These are phyloP conservation scores for Leistus spinibarbis DNA, from an alignment of 2,888 invertebrate species.

Conservation along the genomic window DNA sequence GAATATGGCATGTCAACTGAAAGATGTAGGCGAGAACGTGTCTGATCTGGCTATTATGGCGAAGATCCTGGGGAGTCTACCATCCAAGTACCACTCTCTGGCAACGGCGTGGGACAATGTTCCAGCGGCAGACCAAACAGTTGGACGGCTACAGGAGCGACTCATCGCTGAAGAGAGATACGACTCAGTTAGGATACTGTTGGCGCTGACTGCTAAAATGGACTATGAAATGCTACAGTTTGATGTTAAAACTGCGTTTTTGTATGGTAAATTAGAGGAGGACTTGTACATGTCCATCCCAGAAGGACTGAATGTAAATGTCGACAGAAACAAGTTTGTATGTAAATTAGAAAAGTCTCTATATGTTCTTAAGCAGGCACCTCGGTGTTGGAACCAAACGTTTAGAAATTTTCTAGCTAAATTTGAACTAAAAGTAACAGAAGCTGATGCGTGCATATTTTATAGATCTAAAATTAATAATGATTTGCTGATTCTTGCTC, in stretches of 20 bases:
- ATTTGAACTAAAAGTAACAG: too few relatives aligned
- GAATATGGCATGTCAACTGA: conserved; percentile 43
- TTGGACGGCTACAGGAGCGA: conserved; percentile 41
- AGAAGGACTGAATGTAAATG: conserved; percentile 47
- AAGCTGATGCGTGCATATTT: too few relatives aligned
- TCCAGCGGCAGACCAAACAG: conserved; percentile 33
- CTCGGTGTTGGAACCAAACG: conserved; percentile 49
- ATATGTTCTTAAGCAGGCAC: conserved; percentile 52
- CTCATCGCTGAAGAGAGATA: conserved; percentile 42
- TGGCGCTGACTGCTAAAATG: neutral
- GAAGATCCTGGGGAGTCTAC: conserved; percentile 45
- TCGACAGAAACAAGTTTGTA: conserved; percentile 45
- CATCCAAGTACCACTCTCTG: conserved; percentile 43
- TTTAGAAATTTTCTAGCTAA: too few relatives aligned
- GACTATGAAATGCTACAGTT: neutral
- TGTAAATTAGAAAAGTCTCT: conserved; percentile 48
- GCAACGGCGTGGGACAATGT: conserved; percentile 40
- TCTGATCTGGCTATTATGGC: conserved; percentile 45
- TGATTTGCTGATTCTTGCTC: neutral
- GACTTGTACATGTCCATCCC: conserved; percentile 50
- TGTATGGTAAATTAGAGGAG: conserved; percentile 36
- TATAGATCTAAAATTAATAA: neutral
- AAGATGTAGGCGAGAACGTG: conserved; percentile 43
- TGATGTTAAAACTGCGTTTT: neutral
- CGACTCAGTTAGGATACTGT: neutral